These are phyloP conservation scores for Grus americana DNA, from an alignment of 2,113 vertebrate species.

Conservation along the genomic window DNA sequence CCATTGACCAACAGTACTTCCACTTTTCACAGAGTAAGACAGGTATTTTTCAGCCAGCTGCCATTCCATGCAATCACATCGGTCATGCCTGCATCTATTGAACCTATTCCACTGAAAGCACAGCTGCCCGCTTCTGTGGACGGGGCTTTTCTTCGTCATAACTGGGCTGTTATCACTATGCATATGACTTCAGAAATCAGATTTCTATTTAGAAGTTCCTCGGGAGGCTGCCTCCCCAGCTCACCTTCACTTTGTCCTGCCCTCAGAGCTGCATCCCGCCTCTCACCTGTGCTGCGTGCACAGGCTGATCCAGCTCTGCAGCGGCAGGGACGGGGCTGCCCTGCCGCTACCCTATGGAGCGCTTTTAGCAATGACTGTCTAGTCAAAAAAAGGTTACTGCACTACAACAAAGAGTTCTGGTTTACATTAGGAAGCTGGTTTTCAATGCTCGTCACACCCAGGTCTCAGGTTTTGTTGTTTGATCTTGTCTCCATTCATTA, in stretches of 20 bases:
- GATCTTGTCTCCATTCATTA: constrained; percentile 31
- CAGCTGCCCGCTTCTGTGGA: background rate
- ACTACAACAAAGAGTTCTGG: background rate
- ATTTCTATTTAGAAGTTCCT: background rate
- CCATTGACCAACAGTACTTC: background rate
- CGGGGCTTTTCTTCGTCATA: background rate
- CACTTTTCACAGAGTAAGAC: background rate
- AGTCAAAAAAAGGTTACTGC: background rate
- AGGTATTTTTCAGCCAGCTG: background rate
- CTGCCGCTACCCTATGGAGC: background rate
- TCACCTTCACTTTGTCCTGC: background rate
- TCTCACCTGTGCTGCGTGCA: background rate
- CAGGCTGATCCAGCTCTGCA: background rate
- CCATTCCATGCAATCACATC: background rate
- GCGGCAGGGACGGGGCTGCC: background rate
- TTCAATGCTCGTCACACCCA: background rate
- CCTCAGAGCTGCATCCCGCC: background rate
- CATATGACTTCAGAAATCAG: background rate
- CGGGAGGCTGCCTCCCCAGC: background rate
- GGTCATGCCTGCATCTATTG: background rate
- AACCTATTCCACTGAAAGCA: background rate
- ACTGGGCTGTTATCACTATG: background rate
- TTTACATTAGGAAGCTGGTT: background rate
- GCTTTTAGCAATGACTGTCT: background rate
- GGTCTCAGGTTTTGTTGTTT: background rate